Base-by-base conservation (phyloP, 2,888 invertebrate species). In the Lottia gigantea region DNA sequence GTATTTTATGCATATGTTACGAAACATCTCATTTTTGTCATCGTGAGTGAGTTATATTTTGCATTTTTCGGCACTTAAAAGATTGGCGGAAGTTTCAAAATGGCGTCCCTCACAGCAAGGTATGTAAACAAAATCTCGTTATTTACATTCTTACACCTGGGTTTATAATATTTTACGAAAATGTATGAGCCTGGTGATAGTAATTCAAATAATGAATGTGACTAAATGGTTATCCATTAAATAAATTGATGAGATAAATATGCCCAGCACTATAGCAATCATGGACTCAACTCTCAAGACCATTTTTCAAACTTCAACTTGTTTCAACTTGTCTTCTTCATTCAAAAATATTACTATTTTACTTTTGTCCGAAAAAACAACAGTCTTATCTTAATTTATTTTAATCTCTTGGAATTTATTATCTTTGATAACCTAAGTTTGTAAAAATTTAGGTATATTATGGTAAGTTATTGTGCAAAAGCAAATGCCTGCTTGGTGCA, bases 31-130 rank as follows among this genome's bases (percentile, higher is more conserved):
- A 4, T 6, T 6, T n/a, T 40, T 11, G 40, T 8, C 40, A 40
- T 11, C 40, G 40, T 1, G 8, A 11, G 7, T 11, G 40, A 8
- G 40, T 3, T 40, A 40, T 40, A 40, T 45, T 61, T 66, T 49
- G 49, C 47, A 67, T 67, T 71, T 46, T 16, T 69, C 23, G 63
- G 69, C 46, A 63, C 16, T 62, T 31, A 66, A 64, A 66, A 15
- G 40, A 40, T 40, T 16, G 68, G 78, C 78, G 79, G 76, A 79
- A 75, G 66, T 71, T 80, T 78, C 76, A 82, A 83, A 81, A 83
- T 83, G 82, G 81, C 82, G 80, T 79, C 80, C 71, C 74, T 78
- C 19, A 62, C 49, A 25, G 62, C 68, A 19, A 68, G 75, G 73
- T 74, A 55, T 64, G 61, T 63, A 25, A 14, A 40, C 14, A 46